Evolutionary conservation across 2,797 vertebrate genomes (phyloP).

Genomic region (Myripristis jacobus): DNA sequence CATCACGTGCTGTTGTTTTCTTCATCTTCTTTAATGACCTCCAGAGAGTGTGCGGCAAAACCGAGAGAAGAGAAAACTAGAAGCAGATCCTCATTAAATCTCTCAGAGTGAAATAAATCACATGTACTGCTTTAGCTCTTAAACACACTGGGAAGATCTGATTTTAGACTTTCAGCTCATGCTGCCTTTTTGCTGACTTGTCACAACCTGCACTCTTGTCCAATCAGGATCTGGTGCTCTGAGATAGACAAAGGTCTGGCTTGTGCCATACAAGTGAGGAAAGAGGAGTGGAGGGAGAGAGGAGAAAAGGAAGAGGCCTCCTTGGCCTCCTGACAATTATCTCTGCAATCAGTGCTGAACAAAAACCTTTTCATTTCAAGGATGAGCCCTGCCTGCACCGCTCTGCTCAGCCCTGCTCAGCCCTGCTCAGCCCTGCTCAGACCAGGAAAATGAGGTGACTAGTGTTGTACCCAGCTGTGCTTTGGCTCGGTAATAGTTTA

Average conservation of each 20-base stretch:
- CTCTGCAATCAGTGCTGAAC: conserved; percentile 64
- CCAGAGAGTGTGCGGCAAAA: conserved; percentile 58
- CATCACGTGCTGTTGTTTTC: conserved; percentile 35
- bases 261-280: conserved; percentile 36
- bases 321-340: conserved; percentile 50
- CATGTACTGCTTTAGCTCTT: conserved; percentile 42
- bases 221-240: conserved; percentile 15
- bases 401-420: conserved; percentile 37
- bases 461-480: conserved; percentile 61
- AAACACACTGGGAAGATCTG: conserved; percentile 38
- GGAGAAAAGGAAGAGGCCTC: conserved; percentile 23
- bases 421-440: conserved; percentile 26
- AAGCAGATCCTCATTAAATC: conserved; percentile 74
- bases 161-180: conserved; percentile 19
- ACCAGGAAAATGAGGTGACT: conserved; percentile 56
- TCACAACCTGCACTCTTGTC: conserved; percentile 8
- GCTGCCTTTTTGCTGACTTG: conserved; percentile 25
- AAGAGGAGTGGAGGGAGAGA: not conserved
- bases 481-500: conserved; percentile 47
- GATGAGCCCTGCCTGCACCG: conserved; percentile 40
- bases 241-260: conserved; percentile 7
- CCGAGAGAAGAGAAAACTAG: conserved; percentile 53
- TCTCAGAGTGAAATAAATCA: conserved; percentile 64
- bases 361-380: conserved; percentile 61
- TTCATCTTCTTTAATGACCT: conserved; percentile 53